Evolutionary conservation across 1,140 invertebrate species (phyloP).

Genomic region (Anadara kagoshimensis): DNA sequence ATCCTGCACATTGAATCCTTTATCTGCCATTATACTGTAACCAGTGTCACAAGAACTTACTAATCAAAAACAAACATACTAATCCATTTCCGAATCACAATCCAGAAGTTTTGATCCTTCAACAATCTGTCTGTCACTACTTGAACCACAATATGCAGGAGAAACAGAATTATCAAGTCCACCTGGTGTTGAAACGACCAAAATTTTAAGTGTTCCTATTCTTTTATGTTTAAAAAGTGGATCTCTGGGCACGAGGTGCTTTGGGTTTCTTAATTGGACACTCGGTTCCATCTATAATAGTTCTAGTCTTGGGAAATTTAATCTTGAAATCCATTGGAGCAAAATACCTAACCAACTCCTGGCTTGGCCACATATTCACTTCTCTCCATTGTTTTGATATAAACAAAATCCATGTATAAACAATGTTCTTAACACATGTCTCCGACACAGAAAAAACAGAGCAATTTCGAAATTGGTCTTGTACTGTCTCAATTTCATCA

Average conservation of each 20-base stretch:
- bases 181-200: conserved; percentile 48
- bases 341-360: conserved; percentile 32
- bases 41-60: no score
- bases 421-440: conserved; percentile 28
- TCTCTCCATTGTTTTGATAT: conserved; percentile 39
- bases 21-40: no score
- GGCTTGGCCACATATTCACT: no score
- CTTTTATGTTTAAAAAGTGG: conserved; percentile 61
- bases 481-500: conserved; percentile 38
- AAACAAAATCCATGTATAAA: conserved; percentile 41
- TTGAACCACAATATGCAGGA: conserved; percentile 41
- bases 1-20: no score
- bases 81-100: no score
- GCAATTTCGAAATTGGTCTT: conserved; percentile 38
- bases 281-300: conserved; percentile 62
- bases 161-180: conserved; percentile 45
- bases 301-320: conserved; percentile 54
- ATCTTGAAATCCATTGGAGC: conserved; percentile 53
- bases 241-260: conserved; percentile 53
- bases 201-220: conserved; percentile 53
- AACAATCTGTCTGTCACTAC: conserved; percentile 42
- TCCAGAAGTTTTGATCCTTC: conserved; percentile 36
- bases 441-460: conserved; percentile 29
- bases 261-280: conserved; percentile 50
- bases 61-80: no score